Conservation (phyloP, 2,888 invertebrate species). For the Philhelius pedissequus region DNA sequence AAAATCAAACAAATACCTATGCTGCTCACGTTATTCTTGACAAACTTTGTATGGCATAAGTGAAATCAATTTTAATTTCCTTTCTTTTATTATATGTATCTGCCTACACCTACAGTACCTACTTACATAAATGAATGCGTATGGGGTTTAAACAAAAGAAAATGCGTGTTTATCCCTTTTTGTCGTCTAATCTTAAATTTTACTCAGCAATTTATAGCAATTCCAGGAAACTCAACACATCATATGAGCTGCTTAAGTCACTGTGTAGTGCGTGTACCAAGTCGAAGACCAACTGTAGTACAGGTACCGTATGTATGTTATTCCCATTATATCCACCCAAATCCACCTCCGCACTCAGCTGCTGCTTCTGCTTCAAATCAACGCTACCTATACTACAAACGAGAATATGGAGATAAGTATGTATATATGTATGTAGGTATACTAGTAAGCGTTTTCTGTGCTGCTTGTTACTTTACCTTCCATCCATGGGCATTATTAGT, state of each 20-base stretch:
- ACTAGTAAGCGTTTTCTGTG: not conserved
- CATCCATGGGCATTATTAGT: slow-evolving; percentile 67
- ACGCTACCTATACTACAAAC: slow-evolving; percentile 5
- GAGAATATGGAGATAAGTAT: too few species aligned
- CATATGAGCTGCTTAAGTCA: slow-evolving; percentile 7
- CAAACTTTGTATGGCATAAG: slow-evolving; percentile 55
- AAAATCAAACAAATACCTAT: not conserved
- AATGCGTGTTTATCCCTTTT: slow-evolving; percentile 43
- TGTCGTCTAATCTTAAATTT: slow-evolving; percentile 54
- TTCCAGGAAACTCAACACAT: slow-evolving; percentile 58
- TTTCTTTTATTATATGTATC: slow-evolving; percentile 24
- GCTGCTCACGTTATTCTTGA: slow-evolving; percentile 14
- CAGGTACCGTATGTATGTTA: slow-evolving; percentile 28
- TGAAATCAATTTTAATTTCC: slow-evolving; percentile 65
- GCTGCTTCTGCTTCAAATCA: slow-evolving; percentile 14
- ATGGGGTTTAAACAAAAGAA: not conserved
- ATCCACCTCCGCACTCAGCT: slow-evolving; percentile 58
- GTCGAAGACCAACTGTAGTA: slow-evolving; percentile 1
- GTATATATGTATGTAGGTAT: too few species aligned
- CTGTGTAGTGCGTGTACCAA: not conserved
- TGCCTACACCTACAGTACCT: not conserved
- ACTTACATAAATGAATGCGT: not conserved
- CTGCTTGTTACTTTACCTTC: slow-evolving; percentile 17
- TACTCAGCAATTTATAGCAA: slow-evolving; percentile 48
- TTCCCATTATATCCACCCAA: slow-evolving; percentile 41